These are phyloP conservation scores for Drosophila incognita DNA, from an alignment of 2,888 invertebrate genomes.

Conservation along the genomic window DNA sequence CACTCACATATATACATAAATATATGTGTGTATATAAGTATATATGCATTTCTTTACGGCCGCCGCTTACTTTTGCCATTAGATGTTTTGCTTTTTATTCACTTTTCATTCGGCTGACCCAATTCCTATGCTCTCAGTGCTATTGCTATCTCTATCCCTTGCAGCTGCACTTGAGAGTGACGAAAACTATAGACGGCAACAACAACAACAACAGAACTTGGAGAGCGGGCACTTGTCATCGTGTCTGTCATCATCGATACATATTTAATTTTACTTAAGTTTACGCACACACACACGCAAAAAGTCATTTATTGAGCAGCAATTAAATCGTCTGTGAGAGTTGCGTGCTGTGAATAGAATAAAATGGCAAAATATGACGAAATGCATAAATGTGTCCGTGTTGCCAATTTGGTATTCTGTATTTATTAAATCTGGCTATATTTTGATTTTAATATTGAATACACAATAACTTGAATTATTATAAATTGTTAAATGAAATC, in stretches of 20 bases:
- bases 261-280: constrained; percentile 47
- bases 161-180: constrained; percentile 52
- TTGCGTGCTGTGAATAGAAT: constrained; percentile 34
- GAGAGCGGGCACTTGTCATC: constrained; percentile 46
- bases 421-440: background rate
- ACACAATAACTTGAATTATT: background rate
- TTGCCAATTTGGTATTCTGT: background rate
- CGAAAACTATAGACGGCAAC: constrained; percentile 19
- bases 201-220: background rate
- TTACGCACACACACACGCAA: constrained; percentile 1
- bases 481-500: background rate
- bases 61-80: constrained; percentile 57
- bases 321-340: constrained; percentile 36
- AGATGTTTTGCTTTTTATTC: constrained; percentile 51
- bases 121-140: constrained; percentile 40
- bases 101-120: constrained; percentile 65
- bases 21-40: background rate
- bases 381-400: constrained; percentile 3
- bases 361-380: constrained; percentile 23
- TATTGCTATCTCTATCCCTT: constrained; percentile 35
- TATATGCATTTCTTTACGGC: constrained; percentile 23
- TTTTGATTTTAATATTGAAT: background rate
- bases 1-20: background rate
- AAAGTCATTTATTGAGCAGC: constrained; percentile 33
- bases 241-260: constrained; percentile 50